phyloP scores from a whole-genome alignment of 2,888 invertebrate species.

The Pinctada fucata region DNA sequence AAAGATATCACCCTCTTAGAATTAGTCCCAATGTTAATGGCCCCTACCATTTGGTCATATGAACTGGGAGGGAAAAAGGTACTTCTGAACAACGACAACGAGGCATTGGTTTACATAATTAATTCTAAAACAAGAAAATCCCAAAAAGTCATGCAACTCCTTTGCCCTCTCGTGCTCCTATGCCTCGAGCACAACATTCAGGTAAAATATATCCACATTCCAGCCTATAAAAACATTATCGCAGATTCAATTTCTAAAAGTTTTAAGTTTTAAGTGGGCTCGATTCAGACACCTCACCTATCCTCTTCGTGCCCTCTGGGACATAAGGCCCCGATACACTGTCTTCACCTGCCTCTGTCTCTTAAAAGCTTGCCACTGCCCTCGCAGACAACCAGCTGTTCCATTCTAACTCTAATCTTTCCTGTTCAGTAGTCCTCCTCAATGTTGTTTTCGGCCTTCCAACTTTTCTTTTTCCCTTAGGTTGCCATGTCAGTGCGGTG shows the following conservation, averaged over 20 bases:
- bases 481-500: too few relatives aligned
- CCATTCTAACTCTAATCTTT: neutral
- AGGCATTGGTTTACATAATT: conserved; percentile 1
- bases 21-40: neutral
- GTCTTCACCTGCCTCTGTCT: conserved; percentile 3
- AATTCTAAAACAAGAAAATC: conserved; percentile 10
- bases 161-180: neutral
- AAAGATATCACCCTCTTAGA: neutral
- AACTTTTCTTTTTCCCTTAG: too few relatives aligned
- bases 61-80: neutral
- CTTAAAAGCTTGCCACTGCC: neutral
- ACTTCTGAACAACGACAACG: neutral
- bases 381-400: neutral
- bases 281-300: neutral
- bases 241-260: conserved; percentile 9
- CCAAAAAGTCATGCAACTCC: neutral
- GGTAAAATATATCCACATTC: conserved; percentile 6
- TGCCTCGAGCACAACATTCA: conserved; percentile 3
- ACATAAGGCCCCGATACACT: too few relatives aligned
- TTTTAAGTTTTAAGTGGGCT: conserved; percentile 3
- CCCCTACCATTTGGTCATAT: neutral
- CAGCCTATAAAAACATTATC: conserved; percentile 1
- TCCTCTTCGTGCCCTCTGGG: neutral
- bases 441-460: too few relatives aligned
- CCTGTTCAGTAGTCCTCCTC: too few relatives aligned